phyloP scores from a whole-genome alignment of 1,140 invertebrate genomes.

The Forficula auricularia region DNA sequence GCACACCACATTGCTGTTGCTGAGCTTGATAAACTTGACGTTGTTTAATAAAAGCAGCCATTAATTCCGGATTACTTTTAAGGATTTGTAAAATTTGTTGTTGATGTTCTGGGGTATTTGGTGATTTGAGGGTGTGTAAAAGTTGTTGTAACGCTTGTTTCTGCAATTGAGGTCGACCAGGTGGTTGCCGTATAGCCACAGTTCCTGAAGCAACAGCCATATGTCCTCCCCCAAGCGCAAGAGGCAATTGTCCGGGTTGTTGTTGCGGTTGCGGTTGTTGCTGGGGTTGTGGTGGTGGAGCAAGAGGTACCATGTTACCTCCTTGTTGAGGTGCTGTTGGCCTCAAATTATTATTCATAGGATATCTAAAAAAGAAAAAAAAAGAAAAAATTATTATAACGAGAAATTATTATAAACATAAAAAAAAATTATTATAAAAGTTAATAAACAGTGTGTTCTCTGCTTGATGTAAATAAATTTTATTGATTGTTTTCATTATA shows the following conservation, averaged over 20 bases:
- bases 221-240: conserved; percentile 22
- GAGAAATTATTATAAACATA: too few species aligned
- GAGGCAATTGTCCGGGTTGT: conserved; percentile 21
- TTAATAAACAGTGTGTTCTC: too few species aligned
- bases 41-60: conserved; percentile 93
- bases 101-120: conserved; percentile 80
- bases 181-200: conserved; percentile 23
- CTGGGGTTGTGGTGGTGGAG: conserved; percentile 28
- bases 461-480: too few species aligned
- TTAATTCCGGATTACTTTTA: conserved; percentile 84
- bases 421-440: too few species aligned
- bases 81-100: conserved; percentile 82
- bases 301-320: conserved; percentile 13
- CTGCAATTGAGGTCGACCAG: conserved; percentile 29
- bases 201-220: conserved; percentile 28
- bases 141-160: conserved; percentile 76
- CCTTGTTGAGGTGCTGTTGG: conserved; percentile 15
- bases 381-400: too few species aligned
- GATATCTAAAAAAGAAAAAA: too few species aligned
- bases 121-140: conserved; percentile 72
- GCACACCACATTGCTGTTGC: conserved; percentile 20
- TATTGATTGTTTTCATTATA: too few species aligned
- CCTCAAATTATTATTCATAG: too few species aligned
- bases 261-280: conserved; percentile 27
- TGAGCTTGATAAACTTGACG: conserved; percentile 41